Base-by-base conservation (phyloP, 1,140 invertebrate genomes). In the Laodelphax striatellus region DNA sequence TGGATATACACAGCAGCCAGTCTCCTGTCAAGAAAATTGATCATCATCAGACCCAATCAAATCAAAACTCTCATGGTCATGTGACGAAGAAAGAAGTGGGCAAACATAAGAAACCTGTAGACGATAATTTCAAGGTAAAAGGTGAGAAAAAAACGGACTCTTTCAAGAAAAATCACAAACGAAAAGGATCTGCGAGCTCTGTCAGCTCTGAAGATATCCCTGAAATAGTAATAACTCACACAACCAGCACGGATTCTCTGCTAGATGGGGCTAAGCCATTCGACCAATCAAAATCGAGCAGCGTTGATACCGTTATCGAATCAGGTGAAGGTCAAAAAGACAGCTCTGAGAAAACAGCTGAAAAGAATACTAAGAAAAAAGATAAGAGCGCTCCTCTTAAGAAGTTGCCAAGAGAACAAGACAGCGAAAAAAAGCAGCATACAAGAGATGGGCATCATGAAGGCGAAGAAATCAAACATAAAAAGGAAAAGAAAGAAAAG, bases 151-250 rank as follows among this genome's bases (percentile, higher is more conserved):
- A 11, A 38, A 38, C 34, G 4, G 34, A 38, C 34, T 38, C 34
- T 38, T 8, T 70, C 46, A 54, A 61, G 46, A 72, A 72, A 68
- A 58, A 65, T 54, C 16, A 64, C 43, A 70, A 73, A 65, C 70
- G 72, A 65, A 70, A 68, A 71, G 70, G 73, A 72, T 64, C 64
- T 60, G 53, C 64, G 63, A 58, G 62, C 63, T 52, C 58, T 52
- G 62, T 52, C 53, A 41, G 52, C 54, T 16, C 56, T 52, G 62
- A 62, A 56, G 22, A 57, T 54, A 58, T 61, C 41, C 21, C 46
- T 52, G 44, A 59, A 22, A 60, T 55, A 55, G 59, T 31, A 14
- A 31, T 54, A 42, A 21, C 22, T 43, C 16, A 42, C 11, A 19
- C 31, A 46, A 13, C 11, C 24, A 58, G 16, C 21, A 17, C 5